Evolutionary conservation across 2,888 invertebrate genomes (phyloP).

Genomic region (Barypeithes pellucidus): DNA sequence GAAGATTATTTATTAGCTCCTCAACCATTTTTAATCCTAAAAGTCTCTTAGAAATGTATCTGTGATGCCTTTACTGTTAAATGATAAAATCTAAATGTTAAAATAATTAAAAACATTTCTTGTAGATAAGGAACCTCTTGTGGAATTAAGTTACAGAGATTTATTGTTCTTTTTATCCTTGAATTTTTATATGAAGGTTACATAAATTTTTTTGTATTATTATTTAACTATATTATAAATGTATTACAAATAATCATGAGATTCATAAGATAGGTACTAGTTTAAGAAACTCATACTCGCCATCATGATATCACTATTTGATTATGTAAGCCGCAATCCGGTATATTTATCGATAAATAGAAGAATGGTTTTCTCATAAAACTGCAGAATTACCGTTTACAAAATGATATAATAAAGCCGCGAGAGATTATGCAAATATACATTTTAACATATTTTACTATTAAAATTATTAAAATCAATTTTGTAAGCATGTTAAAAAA

Average conservation of each 20-base stretch:
- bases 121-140: slow-evolving; percentile 24
- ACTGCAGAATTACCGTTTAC: slow-evolving; percentile 7
- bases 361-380: slow-evolving; percentile 8
- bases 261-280: neutral
- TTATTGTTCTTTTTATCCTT: slow-evolving; percentile 28
- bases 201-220: slow-evolving; percentile 1
- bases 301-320: slow-evolving; percentile 4
- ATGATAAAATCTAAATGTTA: slow-evolving; percentile 48
- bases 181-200: slow-evolving; percentile 30
- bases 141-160: slow-evolving; percentile 17
- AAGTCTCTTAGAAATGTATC: slow-evolving; percentile 33
- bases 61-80: slow-evolving; percentile 21
- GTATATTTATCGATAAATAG: neutral
- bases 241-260: neutral
- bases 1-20: slow-evolving; percentile 43
- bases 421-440: slow-evolving; percentile 18
- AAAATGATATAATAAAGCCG: slow-evolving; percentile 5
- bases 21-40: slow-evolving; percentile 28
- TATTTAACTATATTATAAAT: slow-evolving; percentile 24
- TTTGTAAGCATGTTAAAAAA: slow-evolving; percentile 3
- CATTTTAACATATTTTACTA: neutral
- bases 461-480: slow-evolving; percentile 15
- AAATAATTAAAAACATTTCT: slow-evolving; percentile 45
- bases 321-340: neutral
- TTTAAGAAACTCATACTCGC: neutral